Conservation (phyloP, 1,140 invertebrate species). For the Fopius arisanus region DNA sequence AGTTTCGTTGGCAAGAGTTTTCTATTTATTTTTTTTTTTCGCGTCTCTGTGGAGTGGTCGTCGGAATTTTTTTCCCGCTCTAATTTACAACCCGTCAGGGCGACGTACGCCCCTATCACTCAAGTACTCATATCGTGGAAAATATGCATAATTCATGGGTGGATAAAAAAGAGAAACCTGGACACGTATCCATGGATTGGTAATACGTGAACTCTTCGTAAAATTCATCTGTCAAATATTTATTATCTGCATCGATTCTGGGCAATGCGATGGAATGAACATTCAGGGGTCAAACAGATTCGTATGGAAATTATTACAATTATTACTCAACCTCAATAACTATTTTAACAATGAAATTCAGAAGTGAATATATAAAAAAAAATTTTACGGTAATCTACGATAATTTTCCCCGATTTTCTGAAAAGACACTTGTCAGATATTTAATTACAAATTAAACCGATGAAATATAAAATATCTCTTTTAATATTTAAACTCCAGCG, state of each 20-base stretch:
- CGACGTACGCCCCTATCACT: conserved; percentile 55
- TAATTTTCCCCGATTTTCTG: too few species aligned
- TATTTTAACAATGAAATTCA: too few species aligned
- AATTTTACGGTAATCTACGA: too few species aligned
- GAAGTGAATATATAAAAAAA: too few species aligned
- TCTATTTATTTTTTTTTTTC: background rate
- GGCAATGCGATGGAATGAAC: background rate
- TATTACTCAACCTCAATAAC: too few species aligned
- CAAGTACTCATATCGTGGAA: conserved; percentile 63
- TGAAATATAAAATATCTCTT: too few species aligned
- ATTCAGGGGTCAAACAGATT: background rate
- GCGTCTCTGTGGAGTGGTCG: conserved; percentile 1
- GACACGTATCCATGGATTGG: background rate
- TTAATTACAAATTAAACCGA: too few species aligned
- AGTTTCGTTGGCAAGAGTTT: conserved; percentile 13
- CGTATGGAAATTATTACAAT: too few species aligned
- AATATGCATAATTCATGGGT: conserved; percentile 63
- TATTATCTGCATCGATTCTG: background rate
- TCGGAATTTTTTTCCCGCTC: conserved; percentile 48
- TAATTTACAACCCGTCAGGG: conserved; percentile 63
- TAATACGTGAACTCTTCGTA: background rate
- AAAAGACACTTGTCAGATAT: too few species aligned
- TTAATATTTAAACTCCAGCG: too few species aligned
- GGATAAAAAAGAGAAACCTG: conserved; percentile 11
- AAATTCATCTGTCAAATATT: background rate